A percentile compares a stretch with the other conserved stretches of the same genome.
Conservation (phyloP, 2,888 invertebrate genomes). For the Pterostichus niger region DNA sequence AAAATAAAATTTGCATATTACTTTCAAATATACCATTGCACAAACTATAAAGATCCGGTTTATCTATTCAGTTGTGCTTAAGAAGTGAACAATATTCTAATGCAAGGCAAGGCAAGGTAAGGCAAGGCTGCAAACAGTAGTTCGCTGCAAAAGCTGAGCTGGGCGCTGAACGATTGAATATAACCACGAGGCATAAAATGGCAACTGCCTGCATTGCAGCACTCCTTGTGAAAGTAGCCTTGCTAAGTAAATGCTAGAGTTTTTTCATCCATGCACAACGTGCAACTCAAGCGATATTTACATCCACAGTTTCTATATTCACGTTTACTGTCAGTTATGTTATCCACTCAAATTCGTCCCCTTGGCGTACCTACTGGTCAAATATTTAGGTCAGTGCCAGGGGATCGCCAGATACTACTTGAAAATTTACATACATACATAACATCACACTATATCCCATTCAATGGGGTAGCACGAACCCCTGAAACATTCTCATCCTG, state of each 20-base stretch:
- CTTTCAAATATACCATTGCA: too few relatives aligned
- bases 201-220: conserved; percentile 38
- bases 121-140: neutral
- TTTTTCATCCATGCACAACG: conserved; percentile 42
- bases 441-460: too few relatives aligned
- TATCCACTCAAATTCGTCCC: too few relatives aligned
- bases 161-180: neutral
- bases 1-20: too few relatives aligned
- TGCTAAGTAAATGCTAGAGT: conserved; percentile 40
- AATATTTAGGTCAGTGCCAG: too few relatives aligned
- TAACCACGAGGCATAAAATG: conserved; percentile 47
- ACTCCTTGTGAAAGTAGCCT: conserved; percentile 55
- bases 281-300: neutral
- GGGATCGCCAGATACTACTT: too few relatives aligned
- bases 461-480: too few relatives aligned
- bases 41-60: conserved; percentile 8
- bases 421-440: too few relatives aligned
- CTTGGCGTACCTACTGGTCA: too few relatives aligned
- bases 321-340: neutral
- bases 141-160: neutral
- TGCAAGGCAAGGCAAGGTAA: conserved; percentile 27
- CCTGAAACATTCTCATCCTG: too few relatives aligned
- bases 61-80: neutral
- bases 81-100: too few relatives aligned
- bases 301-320: neutral